Evolutionary conservation across 2,113 vertebrate species (phyloP).

Genomic region (Corythaeola cristata): DNA sequence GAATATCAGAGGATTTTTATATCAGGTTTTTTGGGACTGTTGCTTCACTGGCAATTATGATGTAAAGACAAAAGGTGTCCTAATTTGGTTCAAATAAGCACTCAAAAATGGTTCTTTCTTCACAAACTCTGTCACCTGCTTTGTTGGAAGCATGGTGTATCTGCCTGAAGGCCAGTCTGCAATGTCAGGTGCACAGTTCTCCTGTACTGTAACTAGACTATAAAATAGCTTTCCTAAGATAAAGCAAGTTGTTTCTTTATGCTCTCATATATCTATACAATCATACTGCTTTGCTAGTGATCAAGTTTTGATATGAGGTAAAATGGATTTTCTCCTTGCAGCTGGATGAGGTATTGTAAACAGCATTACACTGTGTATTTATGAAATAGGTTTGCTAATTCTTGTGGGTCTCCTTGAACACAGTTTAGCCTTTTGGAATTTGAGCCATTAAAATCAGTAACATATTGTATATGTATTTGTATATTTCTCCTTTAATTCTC

Average conservation of each 20-base stretch:
- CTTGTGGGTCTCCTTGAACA: background rate
- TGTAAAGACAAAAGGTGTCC: background rate
- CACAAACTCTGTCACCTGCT: background rate
- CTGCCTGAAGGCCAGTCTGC: background rate
- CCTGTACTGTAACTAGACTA: background rate
- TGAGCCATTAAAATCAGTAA: background rate
- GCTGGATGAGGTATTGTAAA: background rate
- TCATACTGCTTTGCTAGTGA: background rate
- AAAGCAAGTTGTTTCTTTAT: background rate
- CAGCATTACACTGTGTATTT: background rate
- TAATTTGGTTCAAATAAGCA: background rate
- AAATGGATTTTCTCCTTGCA: background rate
- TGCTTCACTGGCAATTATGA: background rate
- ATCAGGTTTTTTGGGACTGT: background rate
- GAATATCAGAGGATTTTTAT: background rate
- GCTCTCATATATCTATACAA: background rate
- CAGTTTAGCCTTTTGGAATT: background rate
- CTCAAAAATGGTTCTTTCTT: background rate
- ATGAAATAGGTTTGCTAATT: background rate
- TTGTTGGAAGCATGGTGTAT: background rate
- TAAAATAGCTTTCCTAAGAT: background rate
- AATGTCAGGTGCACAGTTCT: background rate
- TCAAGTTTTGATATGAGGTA: background rate
- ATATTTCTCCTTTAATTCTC: too few relatives aligned
- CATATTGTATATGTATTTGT: background rate